These are phyloP conservation scores for Oligia latruncula DNA, from an alignment of 2,888 invertebrate genomes.

Conservation along the genomic window DNA sequence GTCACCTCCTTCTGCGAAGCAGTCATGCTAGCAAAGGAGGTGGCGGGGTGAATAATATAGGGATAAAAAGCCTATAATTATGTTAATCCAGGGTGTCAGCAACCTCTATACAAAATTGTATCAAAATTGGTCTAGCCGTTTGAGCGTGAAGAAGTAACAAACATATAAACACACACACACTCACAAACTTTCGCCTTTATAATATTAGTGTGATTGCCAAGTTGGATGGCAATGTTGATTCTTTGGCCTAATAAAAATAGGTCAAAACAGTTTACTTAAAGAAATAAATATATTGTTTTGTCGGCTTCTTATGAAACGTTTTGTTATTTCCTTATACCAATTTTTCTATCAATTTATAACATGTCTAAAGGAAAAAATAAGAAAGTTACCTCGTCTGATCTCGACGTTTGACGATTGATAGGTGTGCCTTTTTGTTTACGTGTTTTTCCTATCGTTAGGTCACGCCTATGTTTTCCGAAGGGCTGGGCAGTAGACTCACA, in stretches of 20 bases:
- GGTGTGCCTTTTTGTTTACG: constrained; percentile 32
- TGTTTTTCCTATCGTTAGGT: neutral
- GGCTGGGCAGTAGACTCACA: neutral
- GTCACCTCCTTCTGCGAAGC: no score
- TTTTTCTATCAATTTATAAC: constrained; percentile 37
- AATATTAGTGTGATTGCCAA: neutral
- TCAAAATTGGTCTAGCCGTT: no score
- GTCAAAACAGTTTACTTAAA: neutral
- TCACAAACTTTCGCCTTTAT: no score
- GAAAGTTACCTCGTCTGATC: constrained; percentile 31
- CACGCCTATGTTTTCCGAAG: neutral
- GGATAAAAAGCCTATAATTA: no score
- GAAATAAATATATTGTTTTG: neutral
- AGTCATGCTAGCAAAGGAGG: no score
- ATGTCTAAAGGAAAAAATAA: constrained; percentile 24
- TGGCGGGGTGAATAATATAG: no score
- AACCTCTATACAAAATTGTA: no score
- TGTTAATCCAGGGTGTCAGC: no score
- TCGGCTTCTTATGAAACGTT: neutral
- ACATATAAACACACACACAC: no score
- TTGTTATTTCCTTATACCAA: constrained; percentile 36
- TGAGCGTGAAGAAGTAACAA: no score
- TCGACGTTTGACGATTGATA: constrained; percentile 48
- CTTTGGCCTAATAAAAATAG: neutral
- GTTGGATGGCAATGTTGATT: neutral